phyloP scores from a whole-genome alignment of 1,140 invertebrate species.

The Ips nitidus region DNA sequence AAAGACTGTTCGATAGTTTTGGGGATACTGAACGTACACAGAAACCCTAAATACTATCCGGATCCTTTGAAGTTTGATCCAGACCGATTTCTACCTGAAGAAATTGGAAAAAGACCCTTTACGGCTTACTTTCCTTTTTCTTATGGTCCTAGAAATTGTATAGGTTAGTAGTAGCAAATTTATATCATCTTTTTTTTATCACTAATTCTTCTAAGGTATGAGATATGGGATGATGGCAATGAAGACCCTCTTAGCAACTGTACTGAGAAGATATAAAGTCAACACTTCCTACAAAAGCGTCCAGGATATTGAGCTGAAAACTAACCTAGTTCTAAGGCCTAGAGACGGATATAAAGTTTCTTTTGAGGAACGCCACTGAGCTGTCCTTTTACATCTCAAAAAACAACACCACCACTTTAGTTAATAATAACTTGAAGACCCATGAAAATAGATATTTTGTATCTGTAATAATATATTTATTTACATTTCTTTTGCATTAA shows the following conservation, averaged over 20 bases:
- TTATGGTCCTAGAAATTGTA: conserved; percentile 68
- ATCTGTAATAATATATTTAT: too few species aligned
- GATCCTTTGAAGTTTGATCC: conserved; percentile 70
- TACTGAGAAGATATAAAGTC: conserved; percentile 48
- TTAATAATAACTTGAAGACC: too few species aligned
- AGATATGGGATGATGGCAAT: conserved; percentile 54
- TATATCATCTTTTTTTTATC: neutral
- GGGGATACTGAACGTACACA: conserved; percentile 51
- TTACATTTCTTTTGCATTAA: too few species aligned
- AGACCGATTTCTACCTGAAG: conserved; percentile 64
- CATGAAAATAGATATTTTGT: too few species aligned
- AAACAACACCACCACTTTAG: too few species aligned
- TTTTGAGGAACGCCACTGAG: conserved; percentile 4
- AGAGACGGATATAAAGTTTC: conserved; percentile 38
- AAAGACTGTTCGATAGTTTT: conserved; percentile 28
- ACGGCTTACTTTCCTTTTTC: conserved; percentile 66
- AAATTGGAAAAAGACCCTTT: conserved; percentile 53
- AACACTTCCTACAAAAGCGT: conserved; percentile 30
- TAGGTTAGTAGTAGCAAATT: conserved; percentile 53
- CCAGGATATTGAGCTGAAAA: conserved; percentile 38
- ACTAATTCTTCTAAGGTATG: conserved; percentile 45
- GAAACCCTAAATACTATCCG: conserved; percentile 57
- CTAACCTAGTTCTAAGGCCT: conserved; percentile 34
- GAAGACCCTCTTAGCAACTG: conserved; percentile 50
- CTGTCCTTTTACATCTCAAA: too few species aligned